Percentiles rank a stretch among this genome's conserved stretches.
These are phyloP conservation scores for Alfaro cultratus DNA, from an alignment of 2,797 vertebrate species.

Conservation along the genomic window DNA sequence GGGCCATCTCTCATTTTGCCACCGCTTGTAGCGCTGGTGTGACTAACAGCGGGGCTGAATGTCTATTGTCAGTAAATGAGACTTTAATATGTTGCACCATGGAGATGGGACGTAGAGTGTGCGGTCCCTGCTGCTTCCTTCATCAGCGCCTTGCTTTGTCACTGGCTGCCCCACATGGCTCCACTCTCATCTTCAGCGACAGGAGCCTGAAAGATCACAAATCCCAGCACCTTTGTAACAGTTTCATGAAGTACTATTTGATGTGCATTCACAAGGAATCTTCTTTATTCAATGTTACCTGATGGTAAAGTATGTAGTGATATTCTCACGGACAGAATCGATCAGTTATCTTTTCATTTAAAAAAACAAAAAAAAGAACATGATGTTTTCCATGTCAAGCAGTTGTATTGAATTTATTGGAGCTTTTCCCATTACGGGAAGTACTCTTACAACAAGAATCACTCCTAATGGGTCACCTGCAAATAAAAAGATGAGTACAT, in stretches of 20 bases:
- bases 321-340: slow-evolving; percentile 16
- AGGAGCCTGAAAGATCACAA: slow-evolving; percentile 52
- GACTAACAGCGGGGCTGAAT: slow-evolving; percentile 76
- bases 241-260: slow-evolving; percentile 32
- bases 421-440: neutral
- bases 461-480: neutral
- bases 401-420: neutral
- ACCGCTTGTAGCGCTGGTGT: slow-evolving; percentile 66
- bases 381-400: neutral
- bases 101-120: slow-evolving; percentile 77
- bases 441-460: neutral
- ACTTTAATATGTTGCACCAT: slow-evolving; percentile 83
- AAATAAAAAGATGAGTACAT: neutral
- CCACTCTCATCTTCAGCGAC: slow-evolving; percentile 58
- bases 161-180: slow-evolving; percentile 64
- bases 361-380: neutral
- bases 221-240: slow-evolving; percentile 40
- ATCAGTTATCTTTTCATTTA: neutral
- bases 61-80: slow-evolving; percentile 82
- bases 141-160: slow-evolving; percentile 74
- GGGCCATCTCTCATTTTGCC: slow-evolving; percentile 70
- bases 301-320: slow-evolving; percentile 56
- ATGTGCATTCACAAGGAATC: slow-evolving; percentile 44
- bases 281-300: slow-evolving; percentile 26
- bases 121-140: slow-evolving; percentile 71